Conservation (phyloP, 2,113 vertebrate genomes). For the Urocitellus parryii region DNA sequence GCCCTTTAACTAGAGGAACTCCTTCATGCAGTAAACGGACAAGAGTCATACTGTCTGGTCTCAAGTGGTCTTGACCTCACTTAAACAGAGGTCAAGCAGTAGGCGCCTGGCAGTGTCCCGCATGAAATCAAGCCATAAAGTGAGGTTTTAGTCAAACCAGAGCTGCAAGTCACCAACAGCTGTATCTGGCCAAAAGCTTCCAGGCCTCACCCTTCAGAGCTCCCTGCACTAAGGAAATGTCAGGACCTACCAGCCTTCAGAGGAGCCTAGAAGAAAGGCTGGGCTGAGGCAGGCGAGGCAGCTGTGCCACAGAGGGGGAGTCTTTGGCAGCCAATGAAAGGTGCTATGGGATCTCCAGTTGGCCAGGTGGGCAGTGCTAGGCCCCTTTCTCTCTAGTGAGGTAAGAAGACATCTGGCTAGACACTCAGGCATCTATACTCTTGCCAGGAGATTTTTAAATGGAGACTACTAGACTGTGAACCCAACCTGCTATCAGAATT, state of each 20-base stretch:
- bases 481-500: background rate
- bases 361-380: background rate
- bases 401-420: background rate
- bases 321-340: conserved; percentile 1
- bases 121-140: conserved; percentile 47
- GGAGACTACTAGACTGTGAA: background rate
- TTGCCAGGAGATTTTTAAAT: background rate
- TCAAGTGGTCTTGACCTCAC: conserved; percentile 79
- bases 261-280: background rate
- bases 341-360: background rate
- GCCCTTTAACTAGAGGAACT: conserved; percentile 80
- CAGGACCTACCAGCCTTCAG: background rate
- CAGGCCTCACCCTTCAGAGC: conserved; percentile 29
- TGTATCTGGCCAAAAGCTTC: conserved; percentile 25
- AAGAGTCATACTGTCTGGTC: conserved; percentile 79
- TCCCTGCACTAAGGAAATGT: background rate
- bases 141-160: conserved; percentile 65
- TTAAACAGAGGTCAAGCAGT: conserved; percentile 73
- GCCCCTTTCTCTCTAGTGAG: background rate
- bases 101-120: background rate
- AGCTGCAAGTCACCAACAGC: background rate
- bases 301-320: conserved; percentile 29
- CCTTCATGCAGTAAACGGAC: conserved; percentile 84
- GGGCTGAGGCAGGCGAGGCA: fast-evolving
- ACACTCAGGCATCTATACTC: background rate